Percentiles rank a stretch among this genome's conserved stretches.
Conservation (phyloP, 2,797 vertebrate species). For the Zenarchopterus dispar region DNA sequence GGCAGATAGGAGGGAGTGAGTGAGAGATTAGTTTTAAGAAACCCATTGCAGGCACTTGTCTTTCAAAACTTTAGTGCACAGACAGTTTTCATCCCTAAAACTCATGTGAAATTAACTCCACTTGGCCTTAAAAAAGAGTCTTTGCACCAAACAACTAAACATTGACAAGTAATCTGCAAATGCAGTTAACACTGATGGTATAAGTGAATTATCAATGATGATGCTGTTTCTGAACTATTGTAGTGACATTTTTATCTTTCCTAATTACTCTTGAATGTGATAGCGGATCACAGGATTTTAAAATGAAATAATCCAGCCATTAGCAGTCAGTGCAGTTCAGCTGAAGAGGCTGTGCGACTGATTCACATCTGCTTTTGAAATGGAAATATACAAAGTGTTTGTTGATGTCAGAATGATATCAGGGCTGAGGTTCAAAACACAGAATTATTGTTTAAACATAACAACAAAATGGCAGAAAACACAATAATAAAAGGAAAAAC, state of each 20-base stretch:
- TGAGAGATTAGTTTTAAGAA: conserved; percentile 52
- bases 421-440: too few species aligned
- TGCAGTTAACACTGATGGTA: conserved; percentile 42
- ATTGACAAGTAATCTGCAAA: conserved; percentile 56
- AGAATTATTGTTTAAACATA: too few species aligned
- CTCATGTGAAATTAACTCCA: conserved; percentile 68
- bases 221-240: conserved; percentile 24
- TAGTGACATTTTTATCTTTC: conserved; percentile 3
- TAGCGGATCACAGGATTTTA: not conserved
- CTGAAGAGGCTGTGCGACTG: not conserved
- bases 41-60: conserved; percentile 58
- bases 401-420: too few species aligned
- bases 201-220: conserved; percentile 46
- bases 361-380: too few species aligned
- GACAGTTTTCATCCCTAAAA: conserved; percentile 60
- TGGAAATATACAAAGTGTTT: too few species aligned
- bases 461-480: too few species aligned
- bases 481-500: too few species aligned
- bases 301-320: conserved; percentile 5
- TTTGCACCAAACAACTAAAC: conserved; percentile 55
- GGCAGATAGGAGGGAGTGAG: conserved; percentile 25
- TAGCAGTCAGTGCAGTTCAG: not conserved
- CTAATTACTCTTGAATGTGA: not conserved
- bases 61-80: conserved; percentile 57
- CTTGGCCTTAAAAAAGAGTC: conserved; percentile 57